Base-by-base conservation (phyloP, 2,797 vertebrate species). In the Sebastolobus altivelis region DNA sequence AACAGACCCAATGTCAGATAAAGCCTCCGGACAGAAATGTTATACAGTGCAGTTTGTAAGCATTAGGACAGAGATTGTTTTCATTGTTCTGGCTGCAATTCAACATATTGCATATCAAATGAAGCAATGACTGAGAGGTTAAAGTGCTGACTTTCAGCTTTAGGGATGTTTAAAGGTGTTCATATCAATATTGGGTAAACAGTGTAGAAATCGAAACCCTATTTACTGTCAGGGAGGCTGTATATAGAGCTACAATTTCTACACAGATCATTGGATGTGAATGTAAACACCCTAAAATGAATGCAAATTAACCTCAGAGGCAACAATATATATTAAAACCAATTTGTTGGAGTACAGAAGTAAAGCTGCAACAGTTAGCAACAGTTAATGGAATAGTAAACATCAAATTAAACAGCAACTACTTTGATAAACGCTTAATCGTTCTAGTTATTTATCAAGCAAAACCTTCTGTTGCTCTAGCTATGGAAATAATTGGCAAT, bases 1-100 rank as follows among this genome's bases (percentile, higher is more conserved):
- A 84, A 89, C 72, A 56, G 22, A 78, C 8, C 52, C 33, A 75
- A 83, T 71, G 68, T 80, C 67, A 80, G 71, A 84, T 70, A 72
- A 81, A 56, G 74, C 65, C 69, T 69, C 18, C 1, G 8, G 67
- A 56, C 68, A 58, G 40, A 73, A 68, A 81, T 73, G 59, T 80
- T 77, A 75, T 0, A 62, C 73, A 7, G 52, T 7, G n/a, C 33
- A 49, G 52, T 62, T 33, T 0, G n/a, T 68, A 6, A 43, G 31
- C n/a, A 82, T 67, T 38, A 59, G 37, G 69, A 78, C 35, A 61
- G 12, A 12, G 16, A 13, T 74, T 38, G 6, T 66, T 77, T 68
- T 79, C 22, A 72, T 3, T 67, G 61, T 76, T 76, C 71, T 77
- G 54, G 38, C 54, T 76, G 29, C 18, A 65, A 77, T 71, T 40